phyloP scores from a whole-genome alignment of 92 coral and sea anemone genomes.

The Virgularia gustaviana region DNA sequence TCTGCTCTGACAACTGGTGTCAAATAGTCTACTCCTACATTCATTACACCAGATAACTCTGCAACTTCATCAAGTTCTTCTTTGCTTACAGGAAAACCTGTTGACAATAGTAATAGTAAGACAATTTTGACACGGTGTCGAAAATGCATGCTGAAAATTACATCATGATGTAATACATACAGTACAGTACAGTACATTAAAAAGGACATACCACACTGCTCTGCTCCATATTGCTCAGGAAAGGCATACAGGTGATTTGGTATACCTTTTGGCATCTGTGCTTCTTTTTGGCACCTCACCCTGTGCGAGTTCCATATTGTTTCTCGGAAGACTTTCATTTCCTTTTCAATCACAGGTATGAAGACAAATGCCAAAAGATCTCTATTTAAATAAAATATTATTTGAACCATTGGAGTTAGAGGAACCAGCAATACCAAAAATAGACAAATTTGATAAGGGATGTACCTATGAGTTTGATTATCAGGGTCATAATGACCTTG shows the following conservation, averaged over 20 bases:
- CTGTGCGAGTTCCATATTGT: conserved; percentile 26
- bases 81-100: conserved; percentile 23
- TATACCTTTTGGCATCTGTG: conserved; percentile 15
- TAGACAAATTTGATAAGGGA: not conserved
- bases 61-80: conserved; percentile 62
- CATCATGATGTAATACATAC: no score
- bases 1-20: conserved; percentile 44
- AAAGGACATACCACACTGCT: conserved; percentile 19
- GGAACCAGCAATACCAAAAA: not conserved
- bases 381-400: conserved; percentile 39
- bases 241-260: conserved; percentile 10
- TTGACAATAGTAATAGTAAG: no score
- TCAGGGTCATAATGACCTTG: conserved; percentile 51
- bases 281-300: conserved; percentile 16
- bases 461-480: conserved; percentile 40
- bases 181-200: no score
- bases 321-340: not conserved
- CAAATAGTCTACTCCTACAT: conserved; percentile 59
- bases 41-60: conserved; percentile 60
- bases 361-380: conserved; percentile 17
- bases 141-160: no score
- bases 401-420: conserved; percentile 22
- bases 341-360: conserved; percentile 19
- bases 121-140: no score
- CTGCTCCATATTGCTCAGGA: conserved; percentile 12